Conservation (phyloP, 2,797 vertebrate species). For the Myotis findleyi region DNA sequence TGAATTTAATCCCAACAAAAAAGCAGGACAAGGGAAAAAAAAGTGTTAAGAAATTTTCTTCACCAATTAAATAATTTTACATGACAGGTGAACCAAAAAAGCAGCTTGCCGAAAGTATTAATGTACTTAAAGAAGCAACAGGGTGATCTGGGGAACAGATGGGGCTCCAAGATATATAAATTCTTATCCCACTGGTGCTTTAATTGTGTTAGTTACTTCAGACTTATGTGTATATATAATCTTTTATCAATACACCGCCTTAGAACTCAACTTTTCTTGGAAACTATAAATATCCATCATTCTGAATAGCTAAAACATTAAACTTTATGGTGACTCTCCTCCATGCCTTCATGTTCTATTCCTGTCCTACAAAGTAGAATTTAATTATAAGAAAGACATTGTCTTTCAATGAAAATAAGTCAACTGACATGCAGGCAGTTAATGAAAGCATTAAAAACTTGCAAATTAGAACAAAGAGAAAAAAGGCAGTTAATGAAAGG, state of each 20-base stretch:
- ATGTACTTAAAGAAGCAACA: conserved; percentile 79
- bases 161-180: conserved; percentile 76
- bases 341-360: background rate
- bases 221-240: conserved; percentile 48
- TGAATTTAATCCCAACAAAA: conserved; percentile 82
- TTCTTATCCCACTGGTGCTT: conserved; percentile 62
- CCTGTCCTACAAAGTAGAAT: conserved; percentile 47
- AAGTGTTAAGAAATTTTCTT: conserved; percentile 81
- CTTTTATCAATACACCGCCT: conserved; percentile 57
- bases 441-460: background rate
- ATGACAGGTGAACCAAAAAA: conserved; percentile 83
- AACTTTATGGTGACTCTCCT: conserved; percentile 41
- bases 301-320: conserved; percentile 31
- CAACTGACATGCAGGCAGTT: background rate
- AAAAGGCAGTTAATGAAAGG: no score
- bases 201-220: conserved; percentile 71
- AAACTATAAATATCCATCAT: conserved; percentile 33
- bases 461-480: no score
- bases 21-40: conserved; percentile 81
- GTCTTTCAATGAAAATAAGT: conserved; percentile 60
- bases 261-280: conserved; percentile 53
- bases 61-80: conserved; percentile 82
- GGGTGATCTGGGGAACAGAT: conserved; percentile 79
- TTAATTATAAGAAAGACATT: conserved; percentile 14
- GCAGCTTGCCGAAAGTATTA: conserved; percentile 81